A percentile compares a stretch with the other conserved stretches of the same genome.
Evolutionary conservation across 2,113 vertebrate species (phyloP).

Genomic region (Amia ocellicauda): DNA sequence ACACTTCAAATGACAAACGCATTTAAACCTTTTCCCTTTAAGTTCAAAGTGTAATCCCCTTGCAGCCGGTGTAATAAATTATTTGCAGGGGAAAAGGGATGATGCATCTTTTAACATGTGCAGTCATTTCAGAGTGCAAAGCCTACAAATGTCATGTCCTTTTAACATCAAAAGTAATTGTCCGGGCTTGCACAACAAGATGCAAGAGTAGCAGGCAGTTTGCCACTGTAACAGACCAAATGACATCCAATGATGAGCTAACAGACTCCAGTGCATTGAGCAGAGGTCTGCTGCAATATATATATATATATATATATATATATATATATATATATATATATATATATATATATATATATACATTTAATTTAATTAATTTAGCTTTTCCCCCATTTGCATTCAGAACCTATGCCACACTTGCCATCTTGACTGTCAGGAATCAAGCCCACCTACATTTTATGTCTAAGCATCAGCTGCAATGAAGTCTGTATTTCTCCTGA

Average conservation of each 20-base stretch:
- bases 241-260: conserved; percentile 62
- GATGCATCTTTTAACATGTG: conserved; percentile 86
- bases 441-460: too few species aligned
- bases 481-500: too few species aligned
- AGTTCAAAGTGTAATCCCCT: conserved; percentile 66
- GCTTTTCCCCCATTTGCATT: too few species aligned
- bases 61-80: conserved; percentile 59
- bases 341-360: too few species aligned
- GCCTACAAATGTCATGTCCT: conserved; percentile 91
- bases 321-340: too few species aligned
- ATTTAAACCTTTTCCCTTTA: conserved; percentile 61
- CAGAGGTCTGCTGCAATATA: too few species aligned
- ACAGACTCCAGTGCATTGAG: conserved; percentile 49
- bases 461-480: too few species aligned
- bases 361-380: too few species aligned
- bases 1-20: conserved; percentile 27
- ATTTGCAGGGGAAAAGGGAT: conserved; percentile 66
- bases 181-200: conserved; percentile 76
- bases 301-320: too few species aligned
- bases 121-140: conserved; percentile 80
- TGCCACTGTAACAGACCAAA: conserved; percentile 65
- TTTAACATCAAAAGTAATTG: conserved; percentile 92
- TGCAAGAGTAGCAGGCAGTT: conserved; percentile 61
- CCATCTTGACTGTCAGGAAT: too few species aligned
- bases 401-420: too few species aligned